Evolutionary conservation across 2,113 vertebrate genomes (phyloP), one percentile per base, ranked within the genome.

Genomic region (Microtus oregoni): DNA sequence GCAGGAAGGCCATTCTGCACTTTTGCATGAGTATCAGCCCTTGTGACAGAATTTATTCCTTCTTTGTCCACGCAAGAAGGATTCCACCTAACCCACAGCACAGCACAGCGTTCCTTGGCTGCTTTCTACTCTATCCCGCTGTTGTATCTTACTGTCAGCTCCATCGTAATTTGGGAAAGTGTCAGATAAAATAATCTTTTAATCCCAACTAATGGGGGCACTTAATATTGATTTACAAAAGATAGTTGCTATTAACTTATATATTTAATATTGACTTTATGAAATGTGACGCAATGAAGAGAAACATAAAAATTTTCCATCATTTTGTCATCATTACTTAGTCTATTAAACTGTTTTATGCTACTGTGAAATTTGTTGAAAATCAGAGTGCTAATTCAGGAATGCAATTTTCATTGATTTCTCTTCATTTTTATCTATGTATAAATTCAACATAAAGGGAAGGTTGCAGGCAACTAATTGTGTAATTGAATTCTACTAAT

Each of bases 261-360:
- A 79, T 95, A 86, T 92, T 95, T 94, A 92, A 90, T 90, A 94
- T 77, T 94, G 94, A 88, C 86, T 96, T 73, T 92, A 73, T 70
- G 91, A 90, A 97, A 94, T 86, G 72, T 73, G 90, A 89, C 67
- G 44, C 50, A 55, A 50, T 77, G 92, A 97, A 86, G 91, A 97
- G 85, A 96, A 94, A 68, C 67, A 77, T 93, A 94, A 94, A 94
- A 93, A 20, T n/a, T 92, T 82, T 68, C 89, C 86, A 82, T 96
- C 86, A 86, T 89, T 91, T 96, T 86, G 86, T 97, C 94, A 94
- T 89, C 94, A 47, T 97, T 79, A 96, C 26, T 97, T 95, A 89
- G 67, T 75, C 89, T 92, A 82, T 78, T 96, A 63, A 95, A 92
- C 82, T 96, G 75, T 68, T 96, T 97, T 91, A 92, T 96, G 86